Conservation (phyloP, 2,113 vertebrate species). For the Nerophis lumbriciformis region DNA sequence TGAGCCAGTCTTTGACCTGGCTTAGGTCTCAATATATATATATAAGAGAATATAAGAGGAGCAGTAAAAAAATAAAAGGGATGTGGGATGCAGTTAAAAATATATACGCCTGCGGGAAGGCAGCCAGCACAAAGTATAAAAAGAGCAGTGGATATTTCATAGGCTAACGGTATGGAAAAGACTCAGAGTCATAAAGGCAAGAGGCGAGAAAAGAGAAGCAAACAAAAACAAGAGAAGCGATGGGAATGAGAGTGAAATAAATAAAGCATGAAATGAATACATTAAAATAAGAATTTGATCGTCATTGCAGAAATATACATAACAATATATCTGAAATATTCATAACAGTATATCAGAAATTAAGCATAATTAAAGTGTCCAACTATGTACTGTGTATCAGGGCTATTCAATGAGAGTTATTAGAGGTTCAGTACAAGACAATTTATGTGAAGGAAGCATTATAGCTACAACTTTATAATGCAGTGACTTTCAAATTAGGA, state of each 20-base stretch:
- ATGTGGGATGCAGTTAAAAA: constrained; percentile 8
- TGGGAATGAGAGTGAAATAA: background rate
- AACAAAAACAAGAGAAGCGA: background rate
- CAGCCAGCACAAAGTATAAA: constrained; percentile 23
- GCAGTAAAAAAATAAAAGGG: background rate
- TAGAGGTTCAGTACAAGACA: too few relatives aligned
- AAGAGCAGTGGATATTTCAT: constrained; percentile 22
- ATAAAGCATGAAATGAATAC: constrained; percentile 3
- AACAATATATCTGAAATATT: background rate
- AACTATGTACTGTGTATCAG: too few relatives aligned
- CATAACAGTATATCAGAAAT: background rate
- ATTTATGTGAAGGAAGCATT: too few relatives aligned
- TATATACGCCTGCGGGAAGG: constrained; percentile 30
- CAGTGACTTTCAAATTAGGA: too few relatives aligned
- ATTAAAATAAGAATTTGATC: background rate
- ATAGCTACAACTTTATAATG: too few relatives aligned
- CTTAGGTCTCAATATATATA: constrained; percentile 34
- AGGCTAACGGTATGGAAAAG: constrained; percentile 25
- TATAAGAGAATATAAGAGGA: constrained; percentile 21
- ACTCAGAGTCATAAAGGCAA: constrained; percentile 12
- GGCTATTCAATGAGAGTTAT: too few relatives aligned
- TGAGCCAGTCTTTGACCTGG: constrained; percentile 40
- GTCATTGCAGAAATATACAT: background rate
- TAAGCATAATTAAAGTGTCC: too few relatives aligned
- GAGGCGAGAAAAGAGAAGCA: background rate